Evolutionary conservation across 2,888 invertebrate species (phyloP).

Genomic region (Troides oblongomaculatus): DNA sequence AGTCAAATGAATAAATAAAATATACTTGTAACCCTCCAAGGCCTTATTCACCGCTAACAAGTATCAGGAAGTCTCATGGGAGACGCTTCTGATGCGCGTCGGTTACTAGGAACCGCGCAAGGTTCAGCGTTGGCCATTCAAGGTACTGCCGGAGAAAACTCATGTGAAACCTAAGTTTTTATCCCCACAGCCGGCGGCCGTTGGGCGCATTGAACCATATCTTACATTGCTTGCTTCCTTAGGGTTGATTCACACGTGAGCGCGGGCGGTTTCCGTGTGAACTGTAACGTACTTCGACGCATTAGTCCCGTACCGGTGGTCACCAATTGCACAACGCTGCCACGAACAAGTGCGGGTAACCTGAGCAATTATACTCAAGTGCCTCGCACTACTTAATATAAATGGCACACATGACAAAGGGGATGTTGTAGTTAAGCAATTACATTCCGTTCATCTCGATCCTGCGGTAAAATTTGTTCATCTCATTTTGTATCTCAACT

Average conservation of each 20-base stretch:
- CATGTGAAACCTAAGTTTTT: slow-evolving; percentile 52
- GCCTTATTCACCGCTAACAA: background rate
- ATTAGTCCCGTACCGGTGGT: slow-evolving; percentile 62
- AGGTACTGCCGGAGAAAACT: slow-evolving; percentile 31
- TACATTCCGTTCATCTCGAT: slow-evolving; percentile 17
- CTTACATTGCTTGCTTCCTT: slow-evolving; percentile 61
- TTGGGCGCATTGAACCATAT: slow-evolving; percentile 72
- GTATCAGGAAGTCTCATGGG: slow-evolving; percentile 3
- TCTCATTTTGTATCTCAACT: no score
- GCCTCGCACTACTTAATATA: slow-evolving; percentile 6
- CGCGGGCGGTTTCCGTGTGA: slow-evolving; percentile 55
- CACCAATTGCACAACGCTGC: slow-evolving; percentile 58
- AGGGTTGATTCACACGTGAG: slow-evolving; percentile 48
- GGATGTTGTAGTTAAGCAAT: slow-evolving; percentile 40
- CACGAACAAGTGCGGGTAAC: slow-evolving; percentile 57
- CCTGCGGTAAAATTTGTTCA: background rate
- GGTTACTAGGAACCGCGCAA: slow-evolving; percentile 16
- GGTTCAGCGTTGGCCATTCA: slow-evolving; percentile 23
- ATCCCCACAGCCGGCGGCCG: slow-evolving; percentile 47
- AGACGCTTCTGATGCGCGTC: background rate
- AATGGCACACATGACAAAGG: slow-evolving; percentile 40
- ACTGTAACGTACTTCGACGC: slow-evolving; percentile 55
- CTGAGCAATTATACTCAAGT: slow-evolving; percentile 19
- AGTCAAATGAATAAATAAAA: no score
- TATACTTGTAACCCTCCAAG: no score